phyloP scores from a whole-genome alignment of 2,888 invertebrate genomes.

The Chrysolina americana region DNA sequence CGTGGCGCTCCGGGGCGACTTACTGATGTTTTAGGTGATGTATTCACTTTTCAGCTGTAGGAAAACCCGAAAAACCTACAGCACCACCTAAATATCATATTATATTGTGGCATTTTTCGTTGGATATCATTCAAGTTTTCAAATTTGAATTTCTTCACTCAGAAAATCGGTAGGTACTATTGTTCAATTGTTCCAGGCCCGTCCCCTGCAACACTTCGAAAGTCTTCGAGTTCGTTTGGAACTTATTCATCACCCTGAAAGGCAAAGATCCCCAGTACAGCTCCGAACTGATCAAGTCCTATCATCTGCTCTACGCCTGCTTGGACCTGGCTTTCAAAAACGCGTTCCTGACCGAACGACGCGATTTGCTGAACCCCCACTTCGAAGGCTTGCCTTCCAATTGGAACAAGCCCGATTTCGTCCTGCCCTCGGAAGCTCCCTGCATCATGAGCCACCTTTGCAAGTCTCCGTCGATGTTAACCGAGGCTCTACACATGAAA shows the following conservation, averaged over 20 bases:
- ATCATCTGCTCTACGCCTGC: slow-evolving; percentile 91
- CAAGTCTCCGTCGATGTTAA: slow-evolving; percentile 75
- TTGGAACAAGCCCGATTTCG: slow-evolving; percentile 74
- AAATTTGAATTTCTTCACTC: no score
- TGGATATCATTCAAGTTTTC: background rate
- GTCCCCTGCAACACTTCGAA: slow-evolving; percentile 86
- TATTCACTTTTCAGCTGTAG: no score
- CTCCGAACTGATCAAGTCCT: slow-evolving; percentile 95
- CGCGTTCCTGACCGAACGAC: slow-evolving; percentile 84
- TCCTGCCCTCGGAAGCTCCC: slow-evolving; percentile 77
- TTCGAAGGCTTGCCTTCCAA: slow-evolving; percentile 85
- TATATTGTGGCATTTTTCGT: background rate
- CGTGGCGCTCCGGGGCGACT: no score
- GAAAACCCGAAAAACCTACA: no score
- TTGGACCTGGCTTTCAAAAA: slow-evolving; percentile 93
- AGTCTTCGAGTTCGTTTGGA: slow-evolving; percentile 95
- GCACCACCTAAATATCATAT: no score
- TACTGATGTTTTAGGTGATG: no score
- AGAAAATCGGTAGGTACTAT: background rate
- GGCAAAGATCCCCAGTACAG: slow-evolving; percentile 89
- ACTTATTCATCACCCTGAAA: slow-evolving; percentile 90
- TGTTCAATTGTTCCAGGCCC: slow-evolving; percentile 70
- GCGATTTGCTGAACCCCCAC: slow-evolving; percentile 87
- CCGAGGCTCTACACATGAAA: slow-evolving; percentile 93
- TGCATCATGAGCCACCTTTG: slow-evolving; percentile 78